Base-by-base conservation (phyloP, 2,113 vertebrate genomes). In the Recurvirostra avosetta region DNA sequence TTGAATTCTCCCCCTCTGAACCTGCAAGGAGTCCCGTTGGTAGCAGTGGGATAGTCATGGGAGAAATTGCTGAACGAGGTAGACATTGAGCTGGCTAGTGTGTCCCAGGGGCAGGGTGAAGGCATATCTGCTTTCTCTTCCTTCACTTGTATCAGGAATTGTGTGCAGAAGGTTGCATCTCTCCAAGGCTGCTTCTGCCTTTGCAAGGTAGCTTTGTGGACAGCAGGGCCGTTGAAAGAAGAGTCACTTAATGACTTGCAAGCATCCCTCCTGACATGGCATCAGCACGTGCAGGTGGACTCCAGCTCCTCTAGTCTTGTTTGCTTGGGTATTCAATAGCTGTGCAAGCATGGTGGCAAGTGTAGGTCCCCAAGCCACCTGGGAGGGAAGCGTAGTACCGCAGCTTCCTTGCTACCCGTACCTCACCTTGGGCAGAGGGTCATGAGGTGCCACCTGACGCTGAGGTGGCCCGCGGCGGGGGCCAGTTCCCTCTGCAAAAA, bases 391-490 rank as follows among this genome's bases (percentile, higher is more conserved):
- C 6, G 1, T 2, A 36, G 22, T 27, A 68, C 74, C 2, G 1
- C 47, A 67, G 59, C 40, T 67, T 67, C 50, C n/a, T 34, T 14
- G 40, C 11, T 45, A 9, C 61, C 49, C 1, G 0, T 30, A 26
- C 47, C 36, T 84, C 36, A 45, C 36, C 40, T 43, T 15, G 40
- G 27, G 52, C n/a, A 43, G 43, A 15, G 74, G 4, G 14, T n/a
- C 52, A 3, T 0, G 6, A 53, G 53, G 49, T 58, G 61, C 53
- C 61, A 9, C 38, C 32, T 52, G 41, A 5, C 0, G 5, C 67
- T 5, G 73, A 32, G 21, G 9, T 63, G 70, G 43, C 36, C 76
- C 1, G 0, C 0, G 1, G 21, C 1, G 1, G 10, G 32, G n/a
- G 6, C 8, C 63, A 26, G 26, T 9, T 30, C 8, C 47, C 34